Base-by-base conservation (phyloP, 2,888 invertebrate genomes). In the Parasteatoda lunata region DNA sequence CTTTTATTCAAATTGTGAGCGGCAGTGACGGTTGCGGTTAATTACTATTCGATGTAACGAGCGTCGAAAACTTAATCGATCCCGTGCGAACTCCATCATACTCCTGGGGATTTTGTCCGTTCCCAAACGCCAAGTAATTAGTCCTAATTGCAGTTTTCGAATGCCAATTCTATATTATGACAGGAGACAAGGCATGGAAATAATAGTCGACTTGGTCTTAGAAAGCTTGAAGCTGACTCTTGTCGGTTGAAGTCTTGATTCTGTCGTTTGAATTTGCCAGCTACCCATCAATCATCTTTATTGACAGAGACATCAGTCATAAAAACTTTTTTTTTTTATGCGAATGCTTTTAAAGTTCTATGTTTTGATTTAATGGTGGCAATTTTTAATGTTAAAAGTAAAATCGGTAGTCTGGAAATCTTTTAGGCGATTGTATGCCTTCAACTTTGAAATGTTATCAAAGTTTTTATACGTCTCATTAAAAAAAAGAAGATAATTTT, bases 21-120 rank as follows among this genome's bases (percentile, higher is more conserved):
- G 11, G n/a, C 11, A 59, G 75, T 64, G 59, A 13, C 7, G 59
- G 75, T 48, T 70, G 69, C 30, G 72, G 80, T 80, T 80, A 80
- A 72, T 80, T 80, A 72, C 71, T 48, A 45, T 65, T 71, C 72
- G 3, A 47, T n/a, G 52, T 6, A 15, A n/a, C 30, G 72, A 49
- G 72, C 72, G 80, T 15, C 51, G 80, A 72, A 70, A 80, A 72
- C 11, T 52, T 66, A 51, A 66, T 15, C 30, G 52, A 49, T 77
- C 66, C 49, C 49, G 8, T 7, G 76, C 64, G 11, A n/a, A 13
- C n/a, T 8, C 59, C 9, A 59, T 59, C 4, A 3, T n/a, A n/a
- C 59, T 59, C 59, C 59, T 59, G 59, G 9, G 59, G 59, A 59
- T 59, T 59, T 59, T 59, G 11, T 59, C 59, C 59, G 59, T 59